Base-by-base conservation (phyloP, 2,888 invertebrate species). In the Petrolisthes cinctipes region DNA sequence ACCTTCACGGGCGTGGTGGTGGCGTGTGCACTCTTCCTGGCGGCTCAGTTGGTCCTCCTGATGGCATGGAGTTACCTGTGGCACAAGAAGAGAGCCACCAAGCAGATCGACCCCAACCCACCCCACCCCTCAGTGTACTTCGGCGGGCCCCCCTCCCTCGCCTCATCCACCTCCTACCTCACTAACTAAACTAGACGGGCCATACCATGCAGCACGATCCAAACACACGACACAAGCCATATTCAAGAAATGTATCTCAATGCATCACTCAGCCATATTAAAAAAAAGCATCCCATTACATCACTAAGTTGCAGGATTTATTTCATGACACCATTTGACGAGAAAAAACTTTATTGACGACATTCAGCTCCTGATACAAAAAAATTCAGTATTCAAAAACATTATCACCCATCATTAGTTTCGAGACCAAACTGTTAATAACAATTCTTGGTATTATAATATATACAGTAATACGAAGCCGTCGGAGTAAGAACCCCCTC, bases 31-130 rank as follows among this genome's bases (percentile, higher is more conserved):
- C 83, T 89, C 51, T 91, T 91, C 90, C 66, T 91, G 20, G 86
- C 86, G 37, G 89, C 90, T 9, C 89, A 89, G 79, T 61, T 89
- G 83, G 83, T 87, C 14, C 82, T 89, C 80, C 85, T 90, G 56
- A 87, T 87, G 86, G 89, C 85, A 17, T 91, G 91, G 89, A 90
- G 89, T 54, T 91, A 91, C 86, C 83, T 87, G 68, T 90, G 91
- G 90, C 88, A 89, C 88, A 90, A 86, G 83, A 90, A 90, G 51
- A 79, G 89, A 57, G 90, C 88, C 75, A 89, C 89, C 56, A 89
- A 89, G 75, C 85, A 90, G 71, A 86, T 91, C 68, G 82, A 81
- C 73, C 90, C 90, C 0, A 82, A 57, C 61, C 88, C 86, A 5
- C 88, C 68, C 51, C 85, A 82, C 4, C 86, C 71, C 11, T 79